Conservation (phyloP, 2,113 vertebrate species). For the Ceyx margarethae region DNA sequence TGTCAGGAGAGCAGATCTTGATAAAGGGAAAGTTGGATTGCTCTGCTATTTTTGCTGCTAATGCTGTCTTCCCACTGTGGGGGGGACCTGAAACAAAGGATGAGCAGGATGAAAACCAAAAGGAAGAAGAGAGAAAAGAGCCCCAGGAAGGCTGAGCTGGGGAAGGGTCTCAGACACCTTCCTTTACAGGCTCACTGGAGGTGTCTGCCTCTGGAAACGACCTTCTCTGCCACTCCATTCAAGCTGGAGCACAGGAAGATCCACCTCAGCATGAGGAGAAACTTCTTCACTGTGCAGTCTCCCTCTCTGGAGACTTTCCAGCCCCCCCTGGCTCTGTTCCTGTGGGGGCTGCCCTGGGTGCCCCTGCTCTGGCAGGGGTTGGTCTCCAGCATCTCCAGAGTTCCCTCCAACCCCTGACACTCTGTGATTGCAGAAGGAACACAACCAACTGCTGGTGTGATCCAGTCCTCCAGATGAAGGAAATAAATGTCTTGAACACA, state of each 20-base stretch:
- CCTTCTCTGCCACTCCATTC: not conserved
- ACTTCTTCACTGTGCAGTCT: too few relatives aligned
- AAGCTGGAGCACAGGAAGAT: too few relatives aligned
- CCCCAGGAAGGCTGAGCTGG: not conserved
- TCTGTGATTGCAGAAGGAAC: not conserved
- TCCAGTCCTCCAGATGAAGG: not conserved
- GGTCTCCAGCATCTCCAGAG: too few relatives aligned
- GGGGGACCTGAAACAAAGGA: constrained; percentile 83
- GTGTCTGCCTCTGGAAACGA: not conserved
- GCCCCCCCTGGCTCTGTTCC: too few relatives aligned
- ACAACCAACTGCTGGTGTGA: not conserved
- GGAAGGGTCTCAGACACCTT: not conserved
- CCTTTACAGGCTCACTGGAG: not conserved
- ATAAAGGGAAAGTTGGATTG: constrained; percentile 98
- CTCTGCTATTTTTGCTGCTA: constrained; percentile 94
- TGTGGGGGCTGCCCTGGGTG: too few relatives aligned
- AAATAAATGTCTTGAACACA: not conserved
- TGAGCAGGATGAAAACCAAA: not conserved
- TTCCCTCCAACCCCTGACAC: too few relatives aligned
- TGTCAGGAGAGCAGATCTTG: constrained; percentile 98
- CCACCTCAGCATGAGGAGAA: too few relatives aligned
- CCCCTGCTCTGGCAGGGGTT: too few relatives aligned
- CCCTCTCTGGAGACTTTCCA: too few relatives aligned
- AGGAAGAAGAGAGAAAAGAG: not conserved
- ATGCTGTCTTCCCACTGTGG: constrained; percentile 92